Conservation (phyloP, 2,113 vertebrate species). For the Scophthalmus maximus region DNA sequence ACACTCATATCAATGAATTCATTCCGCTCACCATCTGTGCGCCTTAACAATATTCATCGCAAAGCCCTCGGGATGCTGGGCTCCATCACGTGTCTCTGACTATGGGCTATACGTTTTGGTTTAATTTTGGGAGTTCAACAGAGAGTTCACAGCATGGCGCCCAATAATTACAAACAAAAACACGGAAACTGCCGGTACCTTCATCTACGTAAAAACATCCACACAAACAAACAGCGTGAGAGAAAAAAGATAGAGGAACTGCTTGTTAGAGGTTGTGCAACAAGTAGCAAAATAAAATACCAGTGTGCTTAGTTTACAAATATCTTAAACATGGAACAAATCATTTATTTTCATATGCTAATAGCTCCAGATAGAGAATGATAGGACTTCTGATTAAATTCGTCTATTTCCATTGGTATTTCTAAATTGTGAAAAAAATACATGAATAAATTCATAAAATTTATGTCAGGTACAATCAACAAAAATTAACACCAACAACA, state of each 20-base stretch:
- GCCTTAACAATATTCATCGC: not conserved
- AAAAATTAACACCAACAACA: no score
- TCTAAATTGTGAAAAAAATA: not conserved
- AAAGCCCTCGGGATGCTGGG: conserved; percentile 3
- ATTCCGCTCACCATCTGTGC: not conserved
- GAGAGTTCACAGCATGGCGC: no score
- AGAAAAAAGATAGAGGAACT: conserved; percentile 17
- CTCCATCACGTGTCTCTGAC: no score
- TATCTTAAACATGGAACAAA: conserved; percentile 34
- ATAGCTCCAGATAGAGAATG: not conserved
- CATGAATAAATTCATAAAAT: not conserved
- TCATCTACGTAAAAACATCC: conserved; percentile 5
- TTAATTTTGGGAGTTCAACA: no score
- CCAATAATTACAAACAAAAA: not conserved
- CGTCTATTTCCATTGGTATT: conserved; percentile 13
- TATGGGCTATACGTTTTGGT: no score
- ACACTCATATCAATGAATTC: not conserved
- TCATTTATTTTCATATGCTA: conserved; percentile 30
- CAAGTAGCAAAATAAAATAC: conserved; percentile 31
- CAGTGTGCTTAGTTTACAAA: conserved; percentile 21
- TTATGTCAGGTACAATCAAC: no score
- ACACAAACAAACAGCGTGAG: not conserved
- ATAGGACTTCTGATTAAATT: conserved; percentile 29
- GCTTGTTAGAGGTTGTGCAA: conserved; percentile 13
- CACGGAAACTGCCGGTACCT: not conserved